These are phyloP conservation scores for Euthynnus affinis DNA, from an alignment of 2,797 vertebrate species.

Conservation along the genomic window DNA sequence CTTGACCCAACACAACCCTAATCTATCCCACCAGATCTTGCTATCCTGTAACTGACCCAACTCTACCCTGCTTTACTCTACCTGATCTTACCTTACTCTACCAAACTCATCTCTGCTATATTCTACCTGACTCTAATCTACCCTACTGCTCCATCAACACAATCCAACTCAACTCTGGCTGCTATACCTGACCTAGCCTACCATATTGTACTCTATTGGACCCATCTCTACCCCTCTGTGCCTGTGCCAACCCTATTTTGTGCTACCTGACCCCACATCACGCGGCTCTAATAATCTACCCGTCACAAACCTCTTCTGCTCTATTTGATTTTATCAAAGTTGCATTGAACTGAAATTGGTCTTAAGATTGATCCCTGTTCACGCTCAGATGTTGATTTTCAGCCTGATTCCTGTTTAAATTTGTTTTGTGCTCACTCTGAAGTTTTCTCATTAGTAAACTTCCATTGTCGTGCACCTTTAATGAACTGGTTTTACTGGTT, in stretches of 20 bases:
- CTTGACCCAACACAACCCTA: background rate
- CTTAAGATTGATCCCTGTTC: background rate
- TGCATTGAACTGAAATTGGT: background rate
- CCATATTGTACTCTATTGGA: too few species aligned
- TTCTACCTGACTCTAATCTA: background rate
- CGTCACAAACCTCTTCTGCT: too few species aligned
- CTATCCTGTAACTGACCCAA: background rate
- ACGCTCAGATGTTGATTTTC: background rate
- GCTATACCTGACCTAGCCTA: too few species aligned
- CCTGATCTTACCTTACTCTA: too few species aligned
- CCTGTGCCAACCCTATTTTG: too few species aligned
- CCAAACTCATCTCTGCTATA: background rate
- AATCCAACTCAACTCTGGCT: background rate
- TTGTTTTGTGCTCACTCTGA: conserved; percentile 13
- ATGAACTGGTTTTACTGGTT: conserved; percentile 48
- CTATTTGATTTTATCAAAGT: background rate
- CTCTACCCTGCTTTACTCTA: background rate
- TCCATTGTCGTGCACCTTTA: conserved; percentile 15
- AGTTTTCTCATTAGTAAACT: conserved; percentile 24
- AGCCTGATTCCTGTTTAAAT: background rate
- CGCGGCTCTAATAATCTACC: background rate
- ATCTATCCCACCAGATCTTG: too few species aligned
- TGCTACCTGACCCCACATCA: too few species aligned
- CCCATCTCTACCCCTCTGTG: too few species aligned
- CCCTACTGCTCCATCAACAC: too few species aligned